Evolutionary conservation across 2,888 invertebrate genomes (phyloP), one percentile per base, ranked within the genome.

Genomic region (Epinotia brunnichana): DNA sequence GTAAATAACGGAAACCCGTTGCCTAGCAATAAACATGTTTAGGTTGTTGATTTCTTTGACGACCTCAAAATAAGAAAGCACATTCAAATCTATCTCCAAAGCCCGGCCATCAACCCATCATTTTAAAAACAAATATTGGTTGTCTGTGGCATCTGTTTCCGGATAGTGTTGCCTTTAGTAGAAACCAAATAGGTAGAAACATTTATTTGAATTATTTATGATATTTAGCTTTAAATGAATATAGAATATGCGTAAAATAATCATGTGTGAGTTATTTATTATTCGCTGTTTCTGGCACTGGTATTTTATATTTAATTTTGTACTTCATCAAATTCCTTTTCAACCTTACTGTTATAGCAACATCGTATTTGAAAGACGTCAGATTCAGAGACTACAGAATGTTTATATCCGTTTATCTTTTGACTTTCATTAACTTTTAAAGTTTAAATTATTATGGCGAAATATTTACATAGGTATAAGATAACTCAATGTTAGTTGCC

Each of bases 11-110:
- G 19, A 41, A 69, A 44, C 3, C 17, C 19, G 56, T 68, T 62
- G 72, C 67, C 54, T 62, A 68, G 72, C 61, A 72, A 71, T 54
- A n/a, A 64, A 70, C 63, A 48, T 48, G 4, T 61, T 19, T 11
- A 10, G 11, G 5, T 24, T 48, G 54, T 60, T 71, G 51, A 51
- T 56, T 35, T 21, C 19, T 24, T 35, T 64, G 64, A n/a, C 54
- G n/a, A 54, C 54, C 41, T 63, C 24, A n/a, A 61, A 35, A 29
- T 56, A 56, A 24, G 13, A 13, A 44, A 11, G 5, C 21, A 35
- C 11, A 54, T 66, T 66, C 24, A 66, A 41, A 66, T 64, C 2
- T 21, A 53, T 19, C 53, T 48, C 39, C 62, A 44, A 3, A 44
- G 17, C 4, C 61, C 15, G 10, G 0, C 48, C 44, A 10, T 4